These are phyloP conservation scores for Digitonthophagus gazella DNA, from an alignment of 2,888 invertebrate genomes.

Conservation along the genomic window DNA sequence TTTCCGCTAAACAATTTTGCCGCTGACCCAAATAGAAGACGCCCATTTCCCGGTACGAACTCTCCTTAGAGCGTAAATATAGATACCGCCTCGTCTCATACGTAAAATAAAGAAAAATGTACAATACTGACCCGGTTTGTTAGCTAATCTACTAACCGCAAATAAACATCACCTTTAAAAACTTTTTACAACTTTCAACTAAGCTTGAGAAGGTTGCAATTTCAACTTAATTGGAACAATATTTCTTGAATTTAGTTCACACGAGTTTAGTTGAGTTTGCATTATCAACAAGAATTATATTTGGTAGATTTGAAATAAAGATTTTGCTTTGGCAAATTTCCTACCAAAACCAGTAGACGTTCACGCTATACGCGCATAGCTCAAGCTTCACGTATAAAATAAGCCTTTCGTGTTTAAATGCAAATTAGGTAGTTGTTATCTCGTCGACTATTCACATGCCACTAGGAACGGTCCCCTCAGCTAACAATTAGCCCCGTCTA, in stretches of 20 bases:
- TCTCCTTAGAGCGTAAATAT: neutral
- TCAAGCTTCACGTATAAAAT: neutral
- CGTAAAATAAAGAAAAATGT: neutral
- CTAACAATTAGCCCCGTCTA: neutral
- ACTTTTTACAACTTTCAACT: no score
- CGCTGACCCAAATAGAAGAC: neutral
- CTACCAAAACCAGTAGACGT: neutral
- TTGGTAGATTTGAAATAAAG: neutral
- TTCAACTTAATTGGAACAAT: no score
- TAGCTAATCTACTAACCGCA: no score
- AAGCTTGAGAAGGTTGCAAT: no score
- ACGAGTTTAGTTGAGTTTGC: no score
- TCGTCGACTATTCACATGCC: neutral
- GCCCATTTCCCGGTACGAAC: neutral
- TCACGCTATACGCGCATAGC: neutral
- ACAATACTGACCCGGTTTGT: neutral
- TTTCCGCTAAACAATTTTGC: neutral
- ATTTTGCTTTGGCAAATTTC: neutral
- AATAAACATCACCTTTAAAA: no score
- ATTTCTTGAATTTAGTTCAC: no score
- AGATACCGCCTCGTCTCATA: neutral
- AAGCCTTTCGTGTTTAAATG: neutral
- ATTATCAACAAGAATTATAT: no score
- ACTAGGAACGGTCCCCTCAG: neutral
- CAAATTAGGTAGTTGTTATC: neutral